phyloP scores from a whole-genome alignment of 2,888 invertebrate species.

The Gandaritis pyraliata region DNA sequence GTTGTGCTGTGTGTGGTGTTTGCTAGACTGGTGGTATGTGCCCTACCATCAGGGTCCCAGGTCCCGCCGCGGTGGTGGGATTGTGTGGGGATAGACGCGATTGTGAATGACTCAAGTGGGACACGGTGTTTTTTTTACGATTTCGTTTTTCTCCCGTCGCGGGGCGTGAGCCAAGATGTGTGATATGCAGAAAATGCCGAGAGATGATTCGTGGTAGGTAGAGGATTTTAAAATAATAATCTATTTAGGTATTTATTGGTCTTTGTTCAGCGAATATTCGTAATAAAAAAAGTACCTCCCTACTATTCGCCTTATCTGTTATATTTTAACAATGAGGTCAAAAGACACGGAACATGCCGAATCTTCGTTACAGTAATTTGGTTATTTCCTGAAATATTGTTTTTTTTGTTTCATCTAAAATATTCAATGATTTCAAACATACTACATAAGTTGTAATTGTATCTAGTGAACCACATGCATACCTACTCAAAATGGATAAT shows the following conservation, averaged over 20 bases:
- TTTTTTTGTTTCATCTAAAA: too few relatives aligned
- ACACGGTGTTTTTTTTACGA: conserved; percentile 51
- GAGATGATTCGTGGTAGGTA: conserved; percentile 76
- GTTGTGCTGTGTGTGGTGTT: conserved; percentile 73
- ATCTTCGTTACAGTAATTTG: background rate
- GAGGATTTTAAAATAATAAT: conserved; percentile 40
- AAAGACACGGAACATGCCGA: background rate
- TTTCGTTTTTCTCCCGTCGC: conserved; percentile 64
- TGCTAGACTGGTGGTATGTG: conserved; percentile 70
- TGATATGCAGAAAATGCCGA: conserved; percentile 80
- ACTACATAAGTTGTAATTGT: too few relatives aligned
- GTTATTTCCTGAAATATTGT: too few relatives aligned
- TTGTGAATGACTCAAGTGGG: conserved; percentile 68
- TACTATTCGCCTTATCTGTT: too few relatives aligned
- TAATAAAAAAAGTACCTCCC: background rate
- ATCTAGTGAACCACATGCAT: background rate
- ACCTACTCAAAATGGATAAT: background rate
- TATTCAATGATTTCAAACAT: too few relatives aligned
- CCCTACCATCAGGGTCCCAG: conserved; percentile 76
- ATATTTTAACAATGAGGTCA: conserved; percentile 17
- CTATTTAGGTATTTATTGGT: too few relatives aligned
- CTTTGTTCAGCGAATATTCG: conserved; percentile 1
- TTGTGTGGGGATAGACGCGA: conserved; percentile 70
- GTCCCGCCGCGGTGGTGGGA: conserved; percentile 74
- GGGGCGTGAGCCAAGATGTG: conserved; percentile 66